Evolutionary conservation across 2,888 invertebrate species (phyloP).

Genomic region (Phalera bucephala): DNA sequence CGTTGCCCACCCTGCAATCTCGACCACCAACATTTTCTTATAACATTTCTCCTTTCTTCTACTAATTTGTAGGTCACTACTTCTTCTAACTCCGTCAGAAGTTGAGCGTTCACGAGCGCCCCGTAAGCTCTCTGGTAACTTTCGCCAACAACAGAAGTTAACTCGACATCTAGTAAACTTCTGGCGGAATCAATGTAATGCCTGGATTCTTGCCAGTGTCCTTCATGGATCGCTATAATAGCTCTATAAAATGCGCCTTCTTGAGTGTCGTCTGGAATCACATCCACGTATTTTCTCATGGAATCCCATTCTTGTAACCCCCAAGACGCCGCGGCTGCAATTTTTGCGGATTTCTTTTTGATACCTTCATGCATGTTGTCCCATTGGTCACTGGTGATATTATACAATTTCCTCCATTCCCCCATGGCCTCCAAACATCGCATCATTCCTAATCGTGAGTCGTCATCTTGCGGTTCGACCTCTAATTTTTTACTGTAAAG

Average conservation of each 20-base stretch:
- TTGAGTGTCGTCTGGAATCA: constrained; percentile 94
- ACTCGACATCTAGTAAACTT: constrained; percentile 95
- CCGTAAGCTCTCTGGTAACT: constrained; percentile 97
- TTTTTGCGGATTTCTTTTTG: constrained; percentile 88
- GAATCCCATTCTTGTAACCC: constrained; percentile 96
- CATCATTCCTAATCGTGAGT: constrained; percentile 96
- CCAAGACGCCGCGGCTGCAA: constrained; percentile 98
- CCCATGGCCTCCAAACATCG: constrained; percentile 97
- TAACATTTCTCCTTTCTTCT: constrained; percentile 92
- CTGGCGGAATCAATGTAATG: constrained; percentile 95
- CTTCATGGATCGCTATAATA: constrained; percentile 93
- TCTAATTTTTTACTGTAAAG: constrained; percentile 92
- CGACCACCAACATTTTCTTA: constrained; percentile 96
- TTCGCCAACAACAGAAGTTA: constrained; percentile 98
- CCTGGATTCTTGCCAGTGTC: constrained; percentile 87
- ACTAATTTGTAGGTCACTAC: constrained; percentile 98
- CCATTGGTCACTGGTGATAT: constrained; percentile 87
- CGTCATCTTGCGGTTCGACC: constrained; percentile 86
- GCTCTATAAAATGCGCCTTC: constrained; percentile 98
- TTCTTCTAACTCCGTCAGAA: constrained; percentile 98
- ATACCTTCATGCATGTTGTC: constrained; percentile 74
- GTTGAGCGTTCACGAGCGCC: constrained; percentile 97
- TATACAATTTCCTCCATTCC: constrained; percentile 96
- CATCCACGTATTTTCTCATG: constrained; percentile 94
- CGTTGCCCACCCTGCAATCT: constrained; percentile 96